Percentiles rank a stretch among this genome's conserved stretches.
Conservation (phyloP, 1,140 invertebrate genomes). For the Drosophila parabipectinata region DNA sequence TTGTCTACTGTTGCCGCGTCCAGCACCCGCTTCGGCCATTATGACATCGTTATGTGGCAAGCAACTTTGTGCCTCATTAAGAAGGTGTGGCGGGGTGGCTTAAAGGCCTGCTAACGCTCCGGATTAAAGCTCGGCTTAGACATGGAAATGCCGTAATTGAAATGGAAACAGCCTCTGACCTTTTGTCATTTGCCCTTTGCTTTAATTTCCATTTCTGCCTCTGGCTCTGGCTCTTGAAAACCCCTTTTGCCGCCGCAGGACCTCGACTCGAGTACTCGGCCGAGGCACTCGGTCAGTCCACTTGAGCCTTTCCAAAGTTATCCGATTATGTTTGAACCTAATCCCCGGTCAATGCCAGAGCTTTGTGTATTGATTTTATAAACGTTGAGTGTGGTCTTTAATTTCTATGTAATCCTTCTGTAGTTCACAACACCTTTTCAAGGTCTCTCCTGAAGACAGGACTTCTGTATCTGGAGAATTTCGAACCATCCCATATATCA, state of each 20-base stretch:
- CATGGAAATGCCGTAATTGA: conserved; percentile 33
- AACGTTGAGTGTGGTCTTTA: neutral
- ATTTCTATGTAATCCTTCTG: neutral
- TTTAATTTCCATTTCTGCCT: conserved; percentile 21
- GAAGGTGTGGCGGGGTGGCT: conserved; percentile 38
- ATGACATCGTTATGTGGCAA: conserved; percentile 54
- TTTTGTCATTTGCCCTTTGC: conserved; percentile 19
- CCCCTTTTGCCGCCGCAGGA: neutral
- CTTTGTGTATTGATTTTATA: conserved; percentile 26
- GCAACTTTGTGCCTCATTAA: conserved; percentile 58
- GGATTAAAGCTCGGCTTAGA: conserved; percentile 33
- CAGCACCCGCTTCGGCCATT: conserved; percentile 20
- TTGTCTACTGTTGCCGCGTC: neutral
- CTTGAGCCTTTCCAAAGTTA: conserved; percentile 13
- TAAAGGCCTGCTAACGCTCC: conserved; percentile 14
- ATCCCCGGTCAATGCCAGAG: conserved; percentile 19
- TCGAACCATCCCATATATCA: conserved; percentile 57
- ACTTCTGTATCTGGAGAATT: neutral
- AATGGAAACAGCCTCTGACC: conserved; percentile 17
- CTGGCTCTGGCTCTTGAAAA: neutral
- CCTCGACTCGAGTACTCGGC: conserved; percentile 10
- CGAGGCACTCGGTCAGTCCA: conserved; percentile 10
- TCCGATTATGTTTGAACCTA: conserved; percentile 28
- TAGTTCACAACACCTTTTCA: conserved; percentile 43
- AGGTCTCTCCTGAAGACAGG: conserved; percentile 35